Conservation (phyloP, 2,797 vertebrate genomes). For the Sebastiscus tertius region DNA sequence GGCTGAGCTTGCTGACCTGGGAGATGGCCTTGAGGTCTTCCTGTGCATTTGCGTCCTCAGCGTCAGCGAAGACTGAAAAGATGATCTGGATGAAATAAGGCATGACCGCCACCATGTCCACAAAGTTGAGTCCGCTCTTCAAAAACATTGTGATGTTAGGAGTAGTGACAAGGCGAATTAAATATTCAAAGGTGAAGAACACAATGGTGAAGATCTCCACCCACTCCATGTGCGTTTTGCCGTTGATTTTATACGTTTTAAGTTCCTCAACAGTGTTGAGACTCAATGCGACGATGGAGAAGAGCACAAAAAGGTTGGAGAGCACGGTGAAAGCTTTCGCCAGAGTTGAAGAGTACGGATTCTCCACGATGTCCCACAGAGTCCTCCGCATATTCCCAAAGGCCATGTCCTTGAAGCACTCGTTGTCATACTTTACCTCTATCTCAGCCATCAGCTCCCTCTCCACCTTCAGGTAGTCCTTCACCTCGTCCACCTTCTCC, state of each 20-base stretch:
- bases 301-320: slow-evolving; percentile 86
- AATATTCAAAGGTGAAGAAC: slow-evolving; percentile 88
- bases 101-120: slow-evolving; percentile 88
- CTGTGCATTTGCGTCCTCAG: slow-evolving; percentile 58
- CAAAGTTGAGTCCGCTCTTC: slow-evolving; percentile 84
- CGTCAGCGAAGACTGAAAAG: slow-evolving; percentile 72
- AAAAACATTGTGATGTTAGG: slow-evolving; percentile 81
- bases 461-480: slow-evolving; percentile 85
- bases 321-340: slow-evolving; percentile 85
- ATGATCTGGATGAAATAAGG: slow-evolving; percentile 88
- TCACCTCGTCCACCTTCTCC: slow-evolving; percentile 86
- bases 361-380: slow-evolving; percentile 87
- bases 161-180: slow-evolving; percentile 83
- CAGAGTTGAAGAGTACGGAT: slow-evolving; percentile 84
- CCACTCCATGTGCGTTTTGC: slow-evolving; percentile 84
- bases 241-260: slow-evolving; percentile 65
- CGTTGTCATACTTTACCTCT: slow-evolving; percentile 70
- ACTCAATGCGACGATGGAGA: slow-evolving; percentile 87
- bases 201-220: slow-evolving; percentile 86
- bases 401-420: slow-evolving; percentile 80
- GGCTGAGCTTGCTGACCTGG: slow-evolving; percentile 84
- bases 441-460: slow-evolving; percentile 85
- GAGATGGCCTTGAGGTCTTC: slow-evolving; percentile 83
- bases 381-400: slow-evolving; percentile 74
- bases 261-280: slow-evolving; percentile 88